Percentiles rank a stretch among this genome's conserved stretches.
These are phyloP conservation scores for Cyprinus carpio DNA, from an alignment of 2,113 vertebrate genomes.

Conservation along the genomic window DNA sequence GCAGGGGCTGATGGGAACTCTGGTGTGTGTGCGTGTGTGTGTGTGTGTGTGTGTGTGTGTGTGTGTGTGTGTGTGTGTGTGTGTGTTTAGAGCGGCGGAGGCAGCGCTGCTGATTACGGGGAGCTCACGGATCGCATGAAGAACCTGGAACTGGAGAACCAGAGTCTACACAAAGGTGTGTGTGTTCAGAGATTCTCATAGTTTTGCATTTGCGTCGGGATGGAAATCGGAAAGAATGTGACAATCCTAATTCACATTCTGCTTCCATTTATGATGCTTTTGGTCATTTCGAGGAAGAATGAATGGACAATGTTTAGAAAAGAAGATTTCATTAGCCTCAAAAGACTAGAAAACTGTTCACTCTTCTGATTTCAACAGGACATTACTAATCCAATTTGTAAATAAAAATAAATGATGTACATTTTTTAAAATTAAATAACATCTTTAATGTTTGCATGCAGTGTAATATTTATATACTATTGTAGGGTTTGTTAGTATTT, in stretches of 20 bases:
- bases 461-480: too few relatives aligned
- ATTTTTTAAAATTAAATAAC: too few relatives aligned
- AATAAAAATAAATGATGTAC: too few relatives aligned
- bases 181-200: background rate
- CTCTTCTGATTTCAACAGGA: too few relatives aligned
- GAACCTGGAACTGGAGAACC: constrained; percentile 88
- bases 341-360: too few relatives aligned
- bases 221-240: background rate
- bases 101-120: constrained; percentile 77
- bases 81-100: constrained; percentile 56
- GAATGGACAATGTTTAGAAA: background rate
- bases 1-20: background rate
- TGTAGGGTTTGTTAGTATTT: too few relatives aligned
- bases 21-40: constrained; percentile 11
- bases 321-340: background rate
- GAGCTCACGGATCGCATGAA: constrained; percentile 84
- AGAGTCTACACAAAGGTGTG: constrained; percentile 84
- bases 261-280: background rate
- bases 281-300: background rate
- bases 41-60: constrained; percentile 25
- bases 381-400: too few relatives aligned
- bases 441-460: too few relatives aligned
- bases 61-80: constrained; percentile 25
- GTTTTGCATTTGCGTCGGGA: background rate
- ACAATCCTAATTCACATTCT: background rate